phyloP scores from a whole-genome alignment of 2,797 vertebrate genomes.

The Basileuterus tristriatus region DNA sequence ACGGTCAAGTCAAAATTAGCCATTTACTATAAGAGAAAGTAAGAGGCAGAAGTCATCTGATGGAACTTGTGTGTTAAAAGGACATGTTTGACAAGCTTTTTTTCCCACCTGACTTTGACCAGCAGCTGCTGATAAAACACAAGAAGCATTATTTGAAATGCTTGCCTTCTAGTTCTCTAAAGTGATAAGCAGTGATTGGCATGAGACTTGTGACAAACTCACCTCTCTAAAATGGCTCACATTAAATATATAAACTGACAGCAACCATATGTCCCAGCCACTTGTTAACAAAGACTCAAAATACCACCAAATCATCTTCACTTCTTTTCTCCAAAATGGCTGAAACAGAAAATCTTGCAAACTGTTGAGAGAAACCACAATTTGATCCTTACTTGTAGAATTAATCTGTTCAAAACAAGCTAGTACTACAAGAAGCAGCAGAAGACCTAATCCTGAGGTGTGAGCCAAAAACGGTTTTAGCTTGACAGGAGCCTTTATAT shows the following conservation, averaged over 20 bases:
- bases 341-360: neutral
- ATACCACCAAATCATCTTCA: neutral
- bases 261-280: neutral
- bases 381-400: neutral
- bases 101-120: neutral
- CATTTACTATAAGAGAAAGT: neutral
- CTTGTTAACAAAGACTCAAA: neutral
- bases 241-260: neutral
- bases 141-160: neutral
- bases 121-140: neutral
- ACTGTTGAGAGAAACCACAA: neutral
- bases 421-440: neutral
- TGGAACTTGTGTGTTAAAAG: neutral
- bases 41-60: neutral
- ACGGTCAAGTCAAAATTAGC: neutral
- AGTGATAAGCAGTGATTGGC: neutral
- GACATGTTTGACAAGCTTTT: neutral
- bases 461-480: conserved; percentile 39
- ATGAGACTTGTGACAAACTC: neutral
- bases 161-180: neutral
- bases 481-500: neutral
- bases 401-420: conserved; percentile 15
- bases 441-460: neutral
- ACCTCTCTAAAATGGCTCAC: neutral
- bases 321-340: neutral